Evolutionary conservation across 2,797 vertebrate genomes (phyloP).

Genomic region (Myiotriccus ornatus): DNA sequence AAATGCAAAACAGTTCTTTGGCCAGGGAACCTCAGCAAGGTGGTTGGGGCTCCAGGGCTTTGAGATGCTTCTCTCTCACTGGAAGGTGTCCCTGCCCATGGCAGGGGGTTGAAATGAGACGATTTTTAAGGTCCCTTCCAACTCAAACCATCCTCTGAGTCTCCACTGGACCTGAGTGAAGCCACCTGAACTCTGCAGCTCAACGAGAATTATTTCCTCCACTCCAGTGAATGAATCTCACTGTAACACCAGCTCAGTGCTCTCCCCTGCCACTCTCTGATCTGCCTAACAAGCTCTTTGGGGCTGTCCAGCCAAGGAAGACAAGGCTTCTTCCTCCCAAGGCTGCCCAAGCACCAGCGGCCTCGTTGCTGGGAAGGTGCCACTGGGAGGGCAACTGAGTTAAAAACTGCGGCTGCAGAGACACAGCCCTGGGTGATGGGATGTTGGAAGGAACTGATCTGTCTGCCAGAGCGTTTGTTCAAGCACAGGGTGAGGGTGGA

Average conservation of each 20-base stretch:
- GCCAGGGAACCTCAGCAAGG: background rate
- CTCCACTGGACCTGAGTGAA: background rate
- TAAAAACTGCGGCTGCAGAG: background rate
- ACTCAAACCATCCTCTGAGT: background rate
- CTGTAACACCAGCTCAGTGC: background rate
- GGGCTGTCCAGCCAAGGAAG: background rate
- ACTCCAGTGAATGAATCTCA: background rate
- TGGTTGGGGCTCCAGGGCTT: background rate
- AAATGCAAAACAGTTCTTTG: background rate
- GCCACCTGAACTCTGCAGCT: background rate
- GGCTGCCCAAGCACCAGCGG: background rate
- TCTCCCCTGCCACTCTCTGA: background rate
- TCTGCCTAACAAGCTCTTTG: background rate
- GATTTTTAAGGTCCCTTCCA: background rate
- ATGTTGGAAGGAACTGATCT: background rate
- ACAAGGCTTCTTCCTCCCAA: background rate
- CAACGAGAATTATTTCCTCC: background rate
- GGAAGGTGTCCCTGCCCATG: fast-evolving
- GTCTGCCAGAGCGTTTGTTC: background rate
- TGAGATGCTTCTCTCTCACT: background rate
- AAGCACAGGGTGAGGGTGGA: background rate
- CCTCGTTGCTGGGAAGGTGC: background rate
- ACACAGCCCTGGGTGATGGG: background rate
- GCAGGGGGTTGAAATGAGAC: background rate
- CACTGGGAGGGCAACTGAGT: background rate